phyloP scores from a whole-genome alignment of 1,140 invertebrate genomes.

The Brachionus rotundiformis region DNA sequence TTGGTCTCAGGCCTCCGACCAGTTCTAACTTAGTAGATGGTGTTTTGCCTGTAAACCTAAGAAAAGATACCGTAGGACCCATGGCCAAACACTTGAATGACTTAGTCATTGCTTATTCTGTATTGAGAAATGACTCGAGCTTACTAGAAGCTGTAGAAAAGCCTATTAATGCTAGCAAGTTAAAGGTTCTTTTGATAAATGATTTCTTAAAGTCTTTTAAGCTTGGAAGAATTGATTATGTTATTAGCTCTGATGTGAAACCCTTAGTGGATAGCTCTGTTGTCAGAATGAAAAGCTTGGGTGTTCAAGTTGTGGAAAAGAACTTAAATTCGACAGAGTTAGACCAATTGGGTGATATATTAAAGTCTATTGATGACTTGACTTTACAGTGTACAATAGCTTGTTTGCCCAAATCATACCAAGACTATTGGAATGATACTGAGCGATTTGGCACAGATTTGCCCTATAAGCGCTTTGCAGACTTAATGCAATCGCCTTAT shows the following conservation, averaged over 20 bases:
- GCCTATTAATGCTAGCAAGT: not conserved
- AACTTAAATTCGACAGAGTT: not conserved
- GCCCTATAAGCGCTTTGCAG: not conserved
- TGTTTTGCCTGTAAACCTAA: not conserved
- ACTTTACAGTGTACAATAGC: not conserved
- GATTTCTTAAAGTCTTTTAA: conserved; percentile 28
- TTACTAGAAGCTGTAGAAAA: not conserved
- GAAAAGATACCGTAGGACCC: conserved; percentile 40
- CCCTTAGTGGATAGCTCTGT: not conserved
- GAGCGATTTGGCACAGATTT: not conserved
- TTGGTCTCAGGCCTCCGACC: not conserved
- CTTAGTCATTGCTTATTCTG: not conserved
- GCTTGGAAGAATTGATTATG: not conserved
- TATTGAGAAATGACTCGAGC: not conserved
- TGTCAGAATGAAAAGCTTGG: not conserved
- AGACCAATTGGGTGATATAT: not conserved
- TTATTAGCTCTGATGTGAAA: not conserved
- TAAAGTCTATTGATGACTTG: not conserved
- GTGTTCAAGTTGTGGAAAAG: not conserved
- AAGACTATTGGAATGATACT: not conserved
- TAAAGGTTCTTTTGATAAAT: not conserved
- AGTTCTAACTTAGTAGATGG: not conserved
- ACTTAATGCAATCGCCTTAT: not conserved
- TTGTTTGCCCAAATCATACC: conserved; percentile 20
- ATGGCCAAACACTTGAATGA: conserved; percentile 8